These are phyloP conservation scores for Athrips mouffetella DNA, from an alignment of 2,888 invertebrate species.

Conservation along the genomic window DNA sequence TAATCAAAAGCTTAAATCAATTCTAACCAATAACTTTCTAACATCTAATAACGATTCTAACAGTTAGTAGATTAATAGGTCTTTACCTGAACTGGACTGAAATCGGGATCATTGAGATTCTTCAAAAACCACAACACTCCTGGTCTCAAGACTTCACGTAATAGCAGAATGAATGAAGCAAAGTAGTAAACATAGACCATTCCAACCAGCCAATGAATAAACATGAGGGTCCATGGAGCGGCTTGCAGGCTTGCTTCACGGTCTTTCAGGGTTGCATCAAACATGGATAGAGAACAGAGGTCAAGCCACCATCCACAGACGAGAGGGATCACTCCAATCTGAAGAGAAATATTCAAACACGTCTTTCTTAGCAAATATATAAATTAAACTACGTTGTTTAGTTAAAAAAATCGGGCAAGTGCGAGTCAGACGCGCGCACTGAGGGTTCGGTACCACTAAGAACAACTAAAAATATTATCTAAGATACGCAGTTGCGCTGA, in stretches of 20 bases:
- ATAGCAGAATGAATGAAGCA: constrained; percentile 94
- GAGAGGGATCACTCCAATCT: constrained; percentile 95
- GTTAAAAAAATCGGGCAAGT: too few relatives aligned
- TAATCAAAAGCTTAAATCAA: too few relatives aligned
- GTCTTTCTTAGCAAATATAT: too few relatives aligned
- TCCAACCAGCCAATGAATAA: constrained; percentile 99
- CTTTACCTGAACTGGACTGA: constrained; percentile 99
- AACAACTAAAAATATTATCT: too few relatives aligned
- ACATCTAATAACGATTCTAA: background rate
- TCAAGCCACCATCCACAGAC: constrained; percentile 99
- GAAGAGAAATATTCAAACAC: too few relatives aligned
- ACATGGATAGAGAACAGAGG: constrained; percentile 95
- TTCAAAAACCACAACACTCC: constrained; percentile 99
- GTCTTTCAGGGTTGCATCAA: constrained; percentile 92
- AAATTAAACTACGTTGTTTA: too few relatives aligned
- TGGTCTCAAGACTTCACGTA: constrained; percentile 96
- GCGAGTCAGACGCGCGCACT: too few relatives aligned
- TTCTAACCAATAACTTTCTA: too few relatives aligned
- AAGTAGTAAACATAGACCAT: constrained; percentile 99
- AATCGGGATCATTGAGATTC: constrained; percentile 99
- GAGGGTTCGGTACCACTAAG: too few relatives aligned
- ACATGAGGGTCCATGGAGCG: constrained; percentile 97
- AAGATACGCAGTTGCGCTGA: too few relatives aligned
- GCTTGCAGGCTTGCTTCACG: constrained; percentile 91
- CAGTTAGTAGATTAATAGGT: constrained; percentile 5